Evolutionary conservation across 2,113 vertebrate genomes (phyloP), one percentile per base, ranked within the genome.

Genomic region (Acanthisitta chloris): DNA sequence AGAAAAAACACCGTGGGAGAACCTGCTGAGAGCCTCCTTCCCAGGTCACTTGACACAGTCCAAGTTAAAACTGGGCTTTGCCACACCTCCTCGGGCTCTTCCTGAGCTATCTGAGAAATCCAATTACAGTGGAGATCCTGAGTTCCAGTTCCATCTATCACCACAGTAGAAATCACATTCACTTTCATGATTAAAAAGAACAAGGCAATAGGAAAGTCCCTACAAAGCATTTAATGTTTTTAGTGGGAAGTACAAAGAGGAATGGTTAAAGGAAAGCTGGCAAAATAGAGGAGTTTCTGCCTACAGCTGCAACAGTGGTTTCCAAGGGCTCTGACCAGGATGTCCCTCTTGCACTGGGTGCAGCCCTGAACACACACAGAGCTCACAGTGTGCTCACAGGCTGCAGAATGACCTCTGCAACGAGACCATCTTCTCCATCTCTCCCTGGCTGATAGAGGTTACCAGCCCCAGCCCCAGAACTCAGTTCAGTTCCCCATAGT

Each of bases 361-460:
- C 73, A 76, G 33, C 67, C 8, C 10, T 1, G 38, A 12, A 4
- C 0, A 3, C 17, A 17, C 3, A 1, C 3, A n/a, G 17, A 5
- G n/a, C 72, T 4, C 26, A 3, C 33, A 6, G 19, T n/a, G n/a
- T n/a, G 74, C 43, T 6, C 57, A 2, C 49, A 5, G 49, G 2
- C 62, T 43, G 40, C 67, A 73, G 25, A 29, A 8, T 0, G 13
- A 18, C 45, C 72, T 9, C 31, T 0, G 2, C 38, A 36, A 0
- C 0, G 10, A 4, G 19, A 3, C 74, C 8, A 0, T 7, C 52
- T 20, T 18, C 45, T n/a, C 31, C 88, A 26, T 1, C 71, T 18
- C 65, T 17, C 66, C 61, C 61, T 14, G 48, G 38, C 34, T 15
- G 80, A 34, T 9, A 59, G 4, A 40, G 48, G 3, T 5, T 33